Evolutionary conservation across 1,140 invertebrate genomes (phyloP).

Genomic region (Helicoverpa zea): DNA sequence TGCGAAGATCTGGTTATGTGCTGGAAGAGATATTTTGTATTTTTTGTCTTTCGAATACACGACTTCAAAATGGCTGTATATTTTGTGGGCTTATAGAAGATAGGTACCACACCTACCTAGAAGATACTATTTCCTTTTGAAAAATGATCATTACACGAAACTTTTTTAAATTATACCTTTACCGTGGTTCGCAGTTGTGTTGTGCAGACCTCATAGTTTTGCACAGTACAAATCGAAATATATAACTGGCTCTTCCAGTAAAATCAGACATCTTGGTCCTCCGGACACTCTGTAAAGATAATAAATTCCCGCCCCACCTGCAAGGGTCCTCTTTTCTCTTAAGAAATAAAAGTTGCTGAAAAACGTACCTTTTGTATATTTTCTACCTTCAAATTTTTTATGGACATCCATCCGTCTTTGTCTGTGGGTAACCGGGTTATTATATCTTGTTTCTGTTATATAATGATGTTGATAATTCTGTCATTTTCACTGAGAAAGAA

Average conservation of each 20-base stretch:
- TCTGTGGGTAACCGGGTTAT: slow-evolving; percentile 33
- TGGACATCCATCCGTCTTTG: slow-evolving; percentile 42
- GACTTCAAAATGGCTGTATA: background rate
- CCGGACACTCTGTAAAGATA: slow-evolving; percentile 51
- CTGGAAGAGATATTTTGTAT: slow-evolving; percentile 17
- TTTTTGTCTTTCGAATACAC: background rate
- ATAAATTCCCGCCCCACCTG: slow-evolving; percentile 55
- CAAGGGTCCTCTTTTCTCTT: slow-evolving; percentile 52
- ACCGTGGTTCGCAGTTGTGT: background rate
- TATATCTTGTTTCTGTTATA: slow-evolving; percentile 24
- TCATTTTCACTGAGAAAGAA: background rate
- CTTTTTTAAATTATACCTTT: no score
- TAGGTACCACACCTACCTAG: no score
- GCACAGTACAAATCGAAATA: background rate
- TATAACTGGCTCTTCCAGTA: background rate
- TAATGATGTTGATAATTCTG: slow-evolving; percentile 28
- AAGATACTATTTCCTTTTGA: no score
- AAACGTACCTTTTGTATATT: slow-evolving; percentile 55
- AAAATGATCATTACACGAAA: no score
- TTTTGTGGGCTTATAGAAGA: no score
- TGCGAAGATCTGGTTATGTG: background rate
- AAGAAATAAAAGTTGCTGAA: slow-evolving; percentile 55
- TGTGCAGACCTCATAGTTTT: background rate
- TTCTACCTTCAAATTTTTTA: slow-evolving; percentile 49
- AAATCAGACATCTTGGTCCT: background rate